Percentiles rank a stretch among this genome's conserved stretches.
These are phyloP conservation scores for Beris chalybata DNA, from an alignment of 2,888 invertebrate genomes.

Conservation along the genomic window DNA sequence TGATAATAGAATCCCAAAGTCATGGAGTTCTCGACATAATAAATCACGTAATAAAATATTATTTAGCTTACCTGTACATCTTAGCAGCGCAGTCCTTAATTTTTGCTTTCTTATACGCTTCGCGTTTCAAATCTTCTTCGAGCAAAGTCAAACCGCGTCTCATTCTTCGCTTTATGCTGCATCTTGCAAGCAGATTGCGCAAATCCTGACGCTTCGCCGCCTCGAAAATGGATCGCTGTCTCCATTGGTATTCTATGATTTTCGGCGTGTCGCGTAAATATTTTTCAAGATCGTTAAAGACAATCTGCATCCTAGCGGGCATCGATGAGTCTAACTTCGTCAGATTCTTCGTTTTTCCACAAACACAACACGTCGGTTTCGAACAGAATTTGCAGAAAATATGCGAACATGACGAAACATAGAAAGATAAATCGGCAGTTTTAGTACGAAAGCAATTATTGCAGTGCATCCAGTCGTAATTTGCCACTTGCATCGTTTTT, in stretches of 20 bases:
- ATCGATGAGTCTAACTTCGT: not conserved
- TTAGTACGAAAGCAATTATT: constrained; percentile 1
- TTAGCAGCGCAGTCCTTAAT: not conserved
- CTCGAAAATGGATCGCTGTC: not conserved
- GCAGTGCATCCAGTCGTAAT: constrained; percentile 7
- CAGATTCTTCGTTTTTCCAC: not conserved
- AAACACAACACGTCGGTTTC: not conserved
- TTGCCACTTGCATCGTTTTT: not conserved
- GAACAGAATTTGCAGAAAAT: not conserved
- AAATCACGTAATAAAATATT: not conserved
- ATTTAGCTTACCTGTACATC: not conserved
- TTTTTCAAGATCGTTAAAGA: not conserved
- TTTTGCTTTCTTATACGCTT: not conserved
- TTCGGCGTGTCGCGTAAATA: not conserved
- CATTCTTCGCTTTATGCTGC: not conserved
- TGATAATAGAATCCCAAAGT: not conserved
- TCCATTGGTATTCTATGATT: constrained; percentile 8
- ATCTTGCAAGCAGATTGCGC: not conserved
- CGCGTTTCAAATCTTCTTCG: not conserved
- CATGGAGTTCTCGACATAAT: not conserved
- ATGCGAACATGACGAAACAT: constrained; percentile 1
- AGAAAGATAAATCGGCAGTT: not conserved
- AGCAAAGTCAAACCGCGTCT: not conserved
- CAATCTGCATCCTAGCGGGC: not conserved
- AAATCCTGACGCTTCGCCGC: not conserved